Evolutionary conservation across 2,797 vertebrate species (phyloP).

Genomic region (Lindbergichthys nudifrons): DNA sequence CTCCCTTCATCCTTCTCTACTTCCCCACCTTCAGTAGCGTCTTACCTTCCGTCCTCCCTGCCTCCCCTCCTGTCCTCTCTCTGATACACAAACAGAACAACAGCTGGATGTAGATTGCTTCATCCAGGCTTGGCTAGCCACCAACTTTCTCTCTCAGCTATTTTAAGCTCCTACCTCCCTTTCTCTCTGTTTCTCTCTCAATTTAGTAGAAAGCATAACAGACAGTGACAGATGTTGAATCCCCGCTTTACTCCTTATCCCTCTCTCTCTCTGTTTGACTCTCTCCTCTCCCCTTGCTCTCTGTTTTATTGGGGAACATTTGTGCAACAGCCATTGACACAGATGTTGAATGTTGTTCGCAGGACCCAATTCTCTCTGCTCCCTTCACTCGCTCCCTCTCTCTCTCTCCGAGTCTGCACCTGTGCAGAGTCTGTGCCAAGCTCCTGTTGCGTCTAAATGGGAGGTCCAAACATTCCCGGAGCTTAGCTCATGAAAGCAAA

Average conservation of each 20-base stretch:
- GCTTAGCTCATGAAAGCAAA: constrained; percentile 83
- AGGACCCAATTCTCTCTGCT: constrained; percentile 24
- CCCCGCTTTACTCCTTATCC: constrained; percentile 56
- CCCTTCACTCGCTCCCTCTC: too few relatives aligned
- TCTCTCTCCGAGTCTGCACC: constrained; percentile 74
- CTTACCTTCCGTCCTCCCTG: constrained; percentile 30
- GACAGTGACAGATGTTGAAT: constrained; percentile 71
- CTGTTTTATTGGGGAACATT: constrained; percentile 70
- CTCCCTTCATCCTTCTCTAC: constrained; percentile 19
- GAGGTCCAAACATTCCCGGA: constrained; percentile 85
- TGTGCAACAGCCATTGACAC: constrained; percentile 72
- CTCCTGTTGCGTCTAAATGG: constrained; percentile 86
- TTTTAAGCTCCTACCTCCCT: constrained; percentile 69
- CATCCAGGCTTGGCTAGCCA: constrained; percentile 73
- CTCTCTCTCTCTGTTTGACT: constrained; percentile 43
- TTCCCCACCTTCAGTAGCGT: constrained; percentile 37
- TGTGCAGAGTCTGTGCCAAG: constrained; percentile 84
- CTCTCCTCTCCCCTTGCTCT: constrained; percentile 47
- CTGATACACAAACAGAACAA: constrained; percentile 68
- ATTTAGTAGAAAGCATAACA: constrained; percentile 72
- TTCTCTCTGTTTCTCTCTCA: constrained; percentile 60
- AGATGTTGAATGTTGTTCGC: constrained; percentile 75
- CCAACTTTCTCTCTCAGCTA: constrained; percentile 70
- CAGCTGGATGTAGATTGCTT: constrained; percentile 74
- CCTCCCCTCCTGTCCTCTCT: constrained; percentile 47